Base-by-base conservation (phyloP, 2,797 vertebrate genomes). In the Sebastes matsubarae region DNA sequence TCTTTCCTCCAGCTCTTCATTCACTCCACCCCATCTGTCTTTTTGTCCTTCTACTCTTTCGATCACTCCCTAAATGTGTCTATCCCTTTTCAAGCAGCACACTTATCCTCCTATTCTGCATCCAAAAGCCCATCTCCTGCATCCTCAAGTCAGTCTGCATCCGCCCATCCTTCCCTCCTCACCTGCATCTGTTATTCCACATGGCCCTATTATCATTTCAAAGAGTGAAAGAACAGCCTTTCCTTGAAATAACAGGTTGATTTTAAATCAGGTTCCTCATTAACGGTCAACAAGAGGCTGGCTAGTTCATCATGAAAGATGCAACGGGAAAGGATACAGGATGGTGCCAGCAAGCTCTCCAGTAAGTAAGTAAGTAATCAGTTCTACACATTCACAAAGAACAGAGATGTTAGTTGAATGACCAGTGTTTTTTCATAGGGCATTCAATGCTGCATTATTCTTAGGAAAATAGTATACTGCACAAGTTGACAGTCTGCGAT, bases 151-250 rank as follows among this genome's bases (percentile, higher is more conserved):
- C 50, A 64, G 55, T 72, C 27, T 60, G 14, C 59, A 68, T 78
- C 50, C 29, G 11, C 54, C 52, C 38, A 27, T 32, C 64, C 38
- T 3, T 64, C 52, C 22, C 16, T 71, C 12, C 66, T 75, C 84
- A 87, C 87, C 83, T 86, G 87, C 90, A 90, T 89, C 82, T 90
- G 91, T 81, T 83, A 84, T 91, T 91, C 91, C 87, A 91, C 89
- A 86, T 90, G 90, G 82, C 54, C 66, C 27, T 29, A 94, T 95
- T 95, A 94, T 88, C 90, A 95, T 95, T 94, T 96, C 93, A 95
- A 95, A 95, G 90, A 38, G 67, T 76, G 80, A 83, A 84, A 79
- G 77, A 77, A 27, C 61, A 76, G 79, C 65, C 70, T 75, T 86
- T 81, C 87, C 78, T 83, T 80, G 79, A 90, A 89, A 92, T 88